Base-by-base conservation (phyloP, 53 echinoderm and acorn worm genomes). In the Paracentrotus lividus region DNA sequence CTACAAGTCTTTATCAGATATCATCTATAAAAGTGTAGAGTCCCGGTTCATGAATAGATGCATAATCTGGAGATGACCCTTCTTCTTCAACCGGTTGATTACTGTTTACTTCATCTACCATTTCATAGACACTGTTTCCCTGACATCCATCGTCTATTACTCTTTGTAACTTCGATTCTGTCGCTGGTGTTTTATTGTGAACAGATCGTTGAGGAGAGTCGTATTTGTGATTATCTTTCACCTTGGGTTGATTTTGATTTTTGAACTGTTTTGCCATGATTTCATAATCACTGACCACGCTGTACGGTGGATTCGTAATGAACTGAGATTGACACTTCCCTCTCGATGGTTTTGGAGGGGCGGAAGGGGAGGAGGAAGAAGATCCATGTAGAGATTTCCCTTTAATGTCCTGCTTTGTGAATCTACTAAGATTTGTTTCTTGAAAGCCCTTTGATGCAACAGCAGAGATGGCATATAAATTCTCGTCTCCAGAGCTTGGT, bases 281-380 rank as follows among this genome's bases (percentile, higher is more conserved):
- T 45, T 90, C 90, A 75, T 90, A 90, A 21, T 90, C 90, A 40
- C 52, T 89, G 8, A 89, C 89, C 24, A 89, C 90, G 90, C 49
- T 90, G 72, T 69, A 90, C 21, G 69, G 24, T 2, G 49, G 16
- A 15, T 23, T 16, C 4, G 18, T 23, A 21, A 90, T 2, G 3
- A 90, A 51, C 72, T 90, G 69, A 20, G 90, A 90, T 75, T 90
- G 90, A 18, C 90, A 90, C 47, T 90, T 68, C 53, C 90, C 90
- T 1, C 90, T 72, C 18, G 24, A 18, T 2, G 90, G 90, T 40
- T 90, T 90, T 4, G 90, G 90, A 8, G 90, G 90, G 26, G 90
- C 69, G 42, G 89, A 18, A 31, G 66, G 15, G 16, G 29, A 24
- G 1, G 49, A 21, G 14, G 24, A 38, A 1, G 90, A 20, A 1